Conservation (phyloP, 2,888 invertebrate genomes). For the Melinaea marsaeus region DNA sequence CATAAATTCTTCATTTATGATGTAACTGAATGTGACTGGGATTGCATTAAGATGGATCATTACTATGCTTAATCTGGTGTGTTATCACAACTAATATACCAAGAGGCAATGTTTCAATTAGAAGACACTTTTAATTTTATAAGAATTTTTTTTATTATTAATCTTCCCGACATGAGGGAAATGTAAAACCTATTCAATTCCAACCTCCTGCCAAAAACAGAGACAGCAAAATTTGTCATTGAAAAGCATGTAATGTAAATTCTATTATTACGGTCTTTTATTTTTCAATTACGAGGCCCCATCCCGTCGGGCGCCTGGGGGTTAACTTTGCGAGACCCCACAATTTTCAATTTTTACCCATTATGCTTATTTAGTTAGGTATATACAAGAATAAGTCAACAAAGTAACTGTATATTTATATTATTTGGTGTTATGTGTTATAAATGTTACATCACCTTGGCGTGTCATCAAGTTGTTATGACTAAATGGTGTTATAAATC, state of each 20-base stretch:
- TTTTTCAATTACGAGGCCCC: conserved; percentile 75
- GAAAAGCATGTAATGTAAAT: conserved; percentile 75
- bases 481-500: conserved; percentile 30
- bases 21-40: too few species aligned
- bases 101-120: background rate
- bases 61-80: too few species aligned
- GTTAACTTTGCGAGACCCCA: conserved; percentile 59
- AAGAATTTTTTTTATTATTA: background rate
- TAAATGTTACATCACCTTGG: conserved; percentile 21
- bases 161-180: background rate
- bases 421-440: background rate
- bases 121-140: background rate
- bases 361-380: conserved; percentile 1
- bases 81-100: too few species aligned
- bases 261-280: conserved; percentile 78
- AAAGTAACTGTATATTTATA: background rate
- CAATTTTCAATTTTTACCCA: conserved; percentile 35
- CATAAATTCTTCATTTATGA: too few species aligned
- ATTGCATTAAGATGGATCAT: too few species aligned
- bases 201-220: conserved; percentile 71
- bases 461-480: conserved; percentile 27
- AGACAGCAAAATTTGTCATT: conserved; percentile 70
- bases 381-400: background rate
- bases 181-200: conserved; percentile 45
- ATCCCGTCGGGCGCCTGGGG: conserved; percentile 62